Evolutionary conservation across 2,113 vertebrate species (phyloP).

Genomic region (Pelmatolapia mariae): DNA sequence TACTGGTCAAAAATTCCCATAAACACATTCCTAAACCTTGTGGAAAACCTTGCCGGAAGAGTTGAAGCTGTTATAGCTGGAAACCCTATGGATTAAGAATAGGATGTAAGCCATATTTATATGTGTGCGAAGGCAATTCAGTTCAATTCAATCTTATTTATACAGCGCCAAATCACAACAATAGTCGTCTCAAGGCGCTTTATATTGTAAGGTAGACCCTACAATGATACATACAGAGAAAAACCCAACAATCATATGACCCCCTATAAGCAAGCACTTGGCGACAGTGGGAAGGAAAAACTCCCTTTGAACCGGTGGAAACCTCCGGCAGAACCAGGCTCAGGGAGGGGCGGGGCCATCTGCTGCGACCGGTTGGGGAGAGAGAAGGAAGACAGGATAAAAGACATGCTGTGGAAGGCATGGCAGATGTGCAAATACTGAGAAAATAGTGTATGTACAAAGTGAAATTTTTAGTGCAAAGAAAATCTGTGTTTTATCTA

Average conservation of each 20-base stretch:
- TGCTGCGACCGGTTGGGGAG: rapidly evolving
- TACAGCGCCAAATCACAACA: background rate
- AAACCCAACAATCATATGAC: background rate
- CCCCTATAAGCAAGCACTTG: background rate
- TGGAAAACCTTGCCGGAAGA: background rate
- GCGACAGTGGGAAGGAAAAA: background rate
- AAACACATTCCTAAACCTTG: background rate
- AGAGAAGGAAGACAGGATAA: background rate
- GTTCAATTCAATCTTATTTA: background rate
- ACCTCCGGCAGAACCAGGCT: background rate
- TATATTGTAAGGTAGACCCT: background rate
- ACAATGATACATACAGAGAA: background rate
- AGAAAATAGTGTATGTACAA: background rate
- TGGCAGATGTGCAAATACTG: background rate
- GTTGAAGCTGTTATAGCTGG: background rate
- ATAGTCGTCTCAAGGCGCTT: background rate
- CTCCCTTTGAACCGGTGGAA: rapidly evolving
- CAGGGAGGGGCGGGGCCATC: background rate
- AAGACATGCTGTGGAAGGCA: background rate
- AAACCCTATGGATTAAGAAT: rapidly evolving
- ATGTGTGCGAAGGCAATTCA: background rate
- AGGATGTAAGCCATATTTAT: rapidly evolving
- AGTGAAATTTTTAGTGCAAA: background rate
- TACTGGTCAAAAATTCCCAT: background rate
- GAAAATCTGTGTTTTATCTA: background rate